A percentile compares a stretch with the other conserved stretches of the same genome.
Evolutionary conservation across 2,888 invertebrate species (phyloP).

Genomic region (Pantelozetes paolii): DNA sequence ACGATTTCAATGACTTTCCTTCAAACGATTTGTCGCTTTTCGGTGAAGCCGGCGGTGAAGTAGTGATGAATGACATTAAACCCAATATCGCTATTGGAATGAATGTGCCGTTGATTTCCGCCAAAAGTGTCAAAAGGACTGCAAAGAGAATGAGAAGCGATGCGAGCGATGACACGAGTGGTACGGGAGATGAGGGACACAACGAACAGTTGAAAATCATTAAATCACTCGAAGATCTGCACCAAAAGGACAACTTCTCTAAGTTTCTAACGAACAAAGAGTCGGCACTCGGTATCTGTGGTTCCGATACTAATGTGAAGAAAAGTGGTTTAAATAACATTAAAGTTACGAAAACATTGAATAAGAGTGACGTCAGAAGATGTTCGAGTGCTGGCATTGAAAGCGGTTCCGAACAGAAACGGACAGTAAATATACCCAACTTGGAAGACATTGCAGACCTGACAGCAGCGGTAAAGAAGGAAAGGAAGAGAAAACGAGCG

Average conservation of each 20-base stretch:
- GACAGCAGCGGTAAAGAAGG: slow-evolving; percentile 45
- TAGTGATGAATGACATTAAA: slow-evolving; percentile 32
- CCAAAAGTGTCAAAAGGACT: slow-evolving; percentile 19
- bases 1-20: slow-evolving; percentile 23
- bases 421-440: background rate
- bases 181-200: slow-evolving; percentile 32
- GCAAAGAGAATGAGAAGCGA: slow-evolving; percentile 35
- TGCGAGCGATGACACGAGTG: slow-evolving; percentile 26
- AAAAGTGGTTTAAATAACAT: slow-evolving; percentile 22
- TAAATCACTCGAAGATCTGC: slow-evolving; percentile 40
- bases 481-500: slow-evolving; percentile 48
- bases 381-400: slow-evolving; percentile 41
- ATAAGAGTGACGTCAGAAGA: slow-evolving; percentile 33
- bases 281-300: background rate
- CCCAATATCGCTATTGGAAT: background rate
- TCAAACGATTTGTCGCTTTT: slow-evolving; percentile 7
- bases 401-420: background rate
- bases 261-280: slow-evolving; percentile 31
- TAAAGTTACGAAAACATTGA: background rate
- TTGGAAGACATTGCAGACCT: background rate
- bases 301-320: slow-evolving; percentile 6
- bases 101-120: slow-evolving; percentile 27
- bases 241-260: slow-evolving; percentile 22
- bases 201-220: slow-evolving; percentile 39
- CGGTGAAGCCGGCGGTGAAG: slow-evolving; percentile 1